These are phyloP conservation scores for Mormyrops attenuatus DNA, from an alignment of 2,797 vertebrate genomes.

Conservation along the genomic window DNA sequence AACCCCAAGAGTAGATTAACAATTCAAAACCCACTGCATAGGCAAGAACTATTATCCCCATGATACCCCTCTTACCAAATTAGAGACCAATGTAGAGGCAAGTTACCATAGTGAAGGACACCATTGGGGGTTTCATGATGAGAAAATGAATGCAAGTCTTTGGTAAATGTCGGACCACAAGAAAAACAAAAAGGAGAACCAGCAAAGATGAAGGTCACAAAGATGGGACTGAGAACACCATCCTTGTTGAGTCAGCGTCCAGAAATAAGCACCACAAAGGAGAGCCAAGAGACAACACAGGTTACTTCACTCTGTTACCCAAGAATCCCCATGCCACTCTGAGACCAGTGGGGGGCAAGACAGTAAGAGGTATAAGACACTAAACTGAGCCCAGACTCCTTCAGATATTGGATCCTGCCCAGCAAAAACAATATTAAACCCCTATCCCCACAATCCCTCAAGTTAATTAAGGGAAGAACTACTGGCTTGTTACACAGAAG, in stretches of 20 bases:
- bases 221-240: neutral
- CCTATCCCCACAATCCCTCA: neutral
- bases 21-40: neutral
- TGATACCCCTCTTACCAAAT: neutral
- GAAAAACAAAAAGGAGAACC: neutral
- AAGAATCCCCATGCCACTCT: neutral
- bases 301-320: neutral
- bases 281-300: neutral
- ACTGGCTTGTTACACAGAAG: neutral
- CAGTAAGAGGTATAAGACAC: neutral
- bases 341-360: neutral
- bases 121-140: neutral
- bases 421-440: neutral
- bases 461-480: neutral
- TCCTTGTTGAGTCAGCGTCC: neutral
- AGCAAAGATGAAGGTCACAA: neutral
- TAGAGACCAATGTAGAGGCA: neutral
- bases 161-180: neutral
- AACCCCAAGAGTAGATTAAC: neutral
- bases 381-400: neutral
- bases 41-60: neutral
- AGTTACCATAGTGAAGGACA: neutral
- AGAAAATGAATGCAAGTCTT: neutral
- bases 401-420: neutral
- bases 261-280: neutral